Conservation (phyloP, 2,888 invertebrate genomes). For the Isotomurus palustris region DNA sequence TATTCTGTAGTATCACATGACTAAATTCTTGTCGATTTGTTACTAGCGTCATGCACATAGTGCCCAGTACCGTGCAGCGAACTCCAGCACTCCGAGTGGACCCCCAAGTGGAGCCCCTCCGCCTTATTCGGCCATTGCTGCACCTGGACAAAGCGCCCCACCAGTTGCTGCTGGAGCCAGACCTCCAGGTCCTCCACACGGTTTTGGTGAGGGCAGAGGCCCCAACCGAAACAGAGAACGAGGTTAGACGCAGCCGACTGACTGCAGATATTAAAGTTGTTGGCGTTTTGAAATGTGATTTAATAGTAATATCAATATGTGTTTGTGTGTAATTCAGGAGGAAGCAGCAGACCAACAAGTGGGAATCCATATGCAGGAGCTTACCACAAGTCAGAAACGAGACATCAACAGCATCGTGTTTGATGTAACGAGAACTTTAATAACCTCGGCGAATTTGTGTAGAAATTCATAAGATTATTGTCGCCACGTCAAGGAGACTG, state of each 20-base stretch:
- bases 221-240: conserved; percentile 48
- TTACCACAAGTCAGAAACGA: conserved; percentile 39
- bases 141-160: conserved; percentile 47
- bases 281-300: conserved; percentile 22
- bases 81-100: conserved; percentile 45
- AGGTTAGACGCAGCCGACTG: not conserved
- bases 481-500: too few species aligned
- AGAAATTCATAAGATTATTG: too few species aligned
- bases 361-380: conserved; percentile 42
- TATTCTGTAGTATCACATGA: not conserved
- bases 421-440: conserved; percentile 34
- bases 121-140: conserved; percentile 47
- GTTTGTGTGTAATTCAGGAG: too few species aligned
- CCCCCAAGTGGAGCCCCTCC: conserved; percentile 48
- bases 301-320: too few species aligned
- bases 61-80: conserved; percentile 44
- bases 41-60: conserved; percentile 41
- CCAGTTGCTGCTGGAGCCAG: conserved; percentile 44
- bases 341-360: conserved; percentile 27
- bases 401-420: conserved; percentile 46
- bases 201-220: conserved; percentile 67
- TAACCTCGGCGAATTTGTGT: too few species aligned
- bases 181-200: conserved; percentile 59
- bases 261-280: not conserved
- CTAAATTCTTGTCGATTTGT: conserved; percentile 5